Evolutionary conservation across 1,140 invertebrate genomes (phyloP).

Genomic region (Bradysia coprophila): DNA sequence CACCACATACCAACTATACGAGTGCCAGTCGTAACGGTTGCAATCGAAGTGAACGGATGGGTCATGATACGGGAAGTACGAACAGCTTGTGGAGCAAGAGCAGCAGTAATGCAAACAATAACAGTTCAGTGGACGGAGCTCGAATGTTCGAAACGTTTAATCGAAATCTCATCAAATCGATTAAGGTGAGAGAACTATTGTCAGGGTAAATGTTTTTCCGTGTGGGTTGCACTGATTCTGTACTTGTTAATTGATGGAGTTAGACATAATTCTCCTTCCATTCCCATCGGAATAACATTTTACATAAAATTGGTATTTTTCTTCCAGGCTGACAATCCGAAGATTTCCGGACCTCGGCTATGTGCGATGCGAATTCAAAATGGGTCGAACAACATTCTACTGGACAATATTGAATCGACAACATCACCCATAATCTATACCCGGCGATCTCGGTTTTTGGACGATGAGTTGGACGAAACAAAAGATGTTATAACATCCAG

Average conservation of each 20-base stretch:
- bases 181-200: conserved; percentile 20
- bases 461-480: conserved; percentile 21
- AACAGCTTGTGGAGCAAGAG: conserved; percentile 15
- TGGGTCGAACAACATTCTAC: conserved; percentile 55
- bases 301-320: background rate
- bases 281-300: background rate
- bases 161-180: conserved; percentile 22
- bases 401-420: conserved; percentile 50
- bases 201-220: too few relatives aligned
- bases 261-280: too few relatives aligned
- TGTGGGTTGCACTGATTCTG: too few relatives aligned
- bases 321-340: conserved; percentile 18
- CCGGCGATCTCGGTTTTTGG: conserved; percentile 22
- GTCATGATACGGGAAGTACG: conserved; percentile 5
- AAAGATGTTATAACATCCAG: conserved; percentile 19
- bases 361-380: conserved; percentile 48
- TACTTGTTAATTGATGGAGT: too few relatives aligned
- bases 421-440: conserved; percentile 46
- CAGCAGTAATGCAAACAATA: background rate
- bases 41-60: background rate
- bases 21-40: conserved; percentile 8
- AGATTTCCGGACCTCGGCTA: conserved; percentile 38
- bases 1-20: background rate
- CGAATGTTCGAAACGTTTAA: conserved; percentile 24
- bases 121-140: conserved; percentile 20